These are phyloP conservation scores for Sphinx pinastri DNA, from an alignment of 2,888 invertebrate genomes.

Conservation along the genomic window DNA sequence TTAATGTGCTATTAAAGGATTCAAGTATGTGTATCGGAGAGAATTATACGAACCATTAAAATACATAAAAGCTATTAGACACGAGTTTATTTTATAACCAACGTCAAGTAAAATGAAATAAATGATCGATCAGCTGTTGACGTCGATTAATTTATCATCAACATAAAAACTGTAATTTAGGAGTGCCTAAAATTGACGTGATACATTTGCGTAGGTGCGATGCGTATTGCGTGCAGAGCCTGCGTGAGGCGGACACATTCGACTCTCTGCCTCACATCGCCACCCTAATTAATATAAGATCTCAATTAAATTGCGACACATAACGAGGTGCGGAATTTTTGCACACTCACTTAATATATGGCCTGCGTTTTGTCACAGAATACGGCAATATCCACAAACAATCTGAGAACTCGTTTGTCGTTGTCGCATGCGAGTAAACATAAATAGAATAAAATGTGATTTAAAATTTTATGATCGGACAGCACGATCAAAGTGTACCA, in stretches of 20 bases:
- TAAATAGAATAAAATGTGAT: constrained; percentile 58
- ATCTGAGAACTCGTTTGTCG: constrained; percentile 70
- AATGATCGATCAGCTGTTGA: not conserved
- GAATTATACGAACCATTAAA: too few species aligned
- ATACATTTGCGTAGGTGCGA: constrained; percentile 50
- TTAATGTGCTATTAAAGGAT: too few species aligned
- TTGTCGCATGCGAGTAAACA: constrained; percentile 54
- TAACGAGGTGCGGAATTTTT: constrained; percentile 77
- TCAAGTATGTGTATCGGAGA: too few species aligned
- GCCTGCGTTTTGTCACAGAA: constrained; percentile 66
- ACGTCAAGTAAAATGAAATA: not conserved
- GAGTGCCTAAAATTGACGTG: constrained; percentile 40
- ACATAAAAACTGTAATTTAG: constrained; percentile 33
- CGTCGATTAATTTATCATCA: constrained; percentile 6
- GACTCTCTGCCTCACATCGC: constrained; percentile 71
- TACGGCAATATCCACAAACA: constrained; percentile 67
- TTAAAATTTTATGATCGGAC: constrained; percentile 57
- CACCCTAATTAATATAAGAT: constrained; percentile 84
- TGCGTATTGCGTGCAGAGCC: constrained; percentile 71
- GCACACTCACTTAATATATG: constrained; percentile 66
- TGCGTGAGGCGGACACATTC: constrained; percentile 81
- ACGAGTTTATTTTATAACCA: not conserved
- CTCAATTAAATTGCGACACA: constrained; percentile 84
- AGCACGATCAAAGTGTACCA: constrained; percentile 53
- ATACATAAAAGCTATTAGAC: not conserved